Evolutionary conservation across 2,113 vertebrate genomes (phyloP), one percentile per base, ranked within the genome.

Genomic region (Caloenas nicobarica): DNA sequence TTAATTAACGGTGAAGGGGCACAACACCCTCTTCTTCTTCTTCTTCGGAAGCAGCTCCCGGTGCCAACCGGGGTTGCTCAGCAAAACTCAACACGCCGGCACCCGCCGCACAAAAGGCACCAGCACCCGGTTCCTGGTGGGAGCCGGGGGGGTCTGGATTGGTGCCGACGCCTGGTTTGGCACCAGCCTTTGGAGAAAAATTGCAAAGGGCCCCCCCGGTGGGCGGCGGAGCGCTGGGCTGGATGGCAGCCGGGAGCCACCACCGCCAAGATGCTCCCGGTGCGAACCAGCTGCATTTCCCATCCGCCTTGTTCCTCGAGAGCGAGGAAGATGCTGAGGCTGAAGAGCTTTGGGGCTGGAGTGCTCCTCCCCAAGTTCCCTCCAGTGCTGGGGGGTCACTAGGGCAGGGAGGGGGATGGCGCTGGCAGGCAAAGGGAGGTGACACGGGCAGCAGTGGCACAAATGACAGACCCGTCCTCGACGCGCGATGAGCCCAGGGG

Each of bases 321-420:
- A 77, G 94, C 19, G 1, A 17, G n/a, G 50, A n/a, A 36, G 78
- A 42, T 0, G 56, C 25, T 1, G 80, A 53, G 77, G 88, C 7
- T 3, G 57, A 34, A 70, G 77, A 44, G 12, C 26, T 11, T 5
- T 3, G 1, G 18, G 29, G 33, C 0, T 5, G 6, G 6, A 40
- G 65, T 0, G 8, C 3, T 34, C 42, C 5, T 12, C 24, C 18
- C 12, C 22, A 10, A 0, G 10, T 16, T 10, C 3, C 16, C 15
- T 5, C 29, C 5, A 24, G 38, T 29, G 25, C 4, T 2, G 0
- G 11, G 36, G 26, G 36, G 50, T 36, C 54, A 36, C 38, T 0
- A 19, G n/a, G 48, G 13, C 0, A 28, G 53, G 22, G 51, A 19
- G 6, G 23, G 42, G 44, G 21, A 10, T 2, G 6, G 28, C 2